These are phyloP conservation scores for Baronia brevicornis DNA, from an alignment of 2,888 invertebrate species.

Conservation along the genomic window DNA sequence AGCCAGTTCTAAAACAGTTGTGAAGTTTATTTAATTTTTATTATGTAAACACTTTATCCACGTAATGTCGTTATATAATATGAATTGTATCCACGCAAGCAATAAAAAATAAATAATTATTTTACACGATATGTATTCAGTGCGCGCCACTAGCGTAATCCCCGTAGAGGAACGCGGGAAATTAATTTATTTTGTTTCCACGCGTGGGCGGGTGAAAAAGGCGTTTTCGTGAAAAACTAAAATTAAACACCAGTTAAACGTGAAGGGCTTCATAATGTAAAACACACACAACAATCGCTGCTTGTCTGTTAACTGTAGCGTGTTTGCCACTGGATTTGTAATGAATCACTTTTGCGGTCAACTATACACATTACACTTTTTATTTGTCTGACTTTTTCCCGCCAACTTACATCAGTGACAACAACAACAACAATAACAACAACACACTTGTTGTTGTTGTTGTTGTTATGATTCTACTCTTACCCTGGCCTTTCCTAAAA, in stretches of 20 bases:
- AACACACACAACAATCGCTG: slow-evolving; percentile 6
- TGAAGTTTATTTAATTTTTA: too few species aligned
- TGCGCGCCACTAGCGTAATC: slow-evolving; percentile 2
- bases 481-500: too few species aligned
- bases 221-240: slow-evolving; percentile 3
- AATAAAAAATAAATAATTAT: slow-evolving; percentile 5
- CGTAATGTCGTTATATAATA: too few species aligned
- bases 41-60: too few species aligned
- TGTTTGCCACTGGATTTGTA: slow-evolving; percentile 5
- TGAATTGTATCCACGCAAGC: too few species aligned
- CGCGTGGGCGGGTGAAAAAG: neutral
- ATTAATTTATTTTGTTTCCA: slow-evolving; percentile 4
- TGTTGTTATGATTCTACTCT: too few species aligned
- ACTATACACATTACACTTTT: too few species aligned
- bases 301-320: slow-evolving; percentile 8
- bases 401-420: too few species aligned
- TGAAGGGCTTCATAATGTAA: neutral
- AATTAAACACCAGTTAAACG: slow-evolving; percentile 4
- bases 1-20: too few species aligned
- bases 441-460: too few species aligned
- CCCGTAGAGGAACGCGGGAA: neutral
- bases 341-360: neutral
- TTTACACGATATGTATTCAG: slow-evolving; percentile 2
- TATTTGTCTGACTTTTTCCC: too few species aligned
- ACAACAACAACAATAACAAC: too few species aligned